Evolutionary conservation across 2,113 vertebrate species (phyloP).

Genomic region (Ciconia boyciana): DNA sequence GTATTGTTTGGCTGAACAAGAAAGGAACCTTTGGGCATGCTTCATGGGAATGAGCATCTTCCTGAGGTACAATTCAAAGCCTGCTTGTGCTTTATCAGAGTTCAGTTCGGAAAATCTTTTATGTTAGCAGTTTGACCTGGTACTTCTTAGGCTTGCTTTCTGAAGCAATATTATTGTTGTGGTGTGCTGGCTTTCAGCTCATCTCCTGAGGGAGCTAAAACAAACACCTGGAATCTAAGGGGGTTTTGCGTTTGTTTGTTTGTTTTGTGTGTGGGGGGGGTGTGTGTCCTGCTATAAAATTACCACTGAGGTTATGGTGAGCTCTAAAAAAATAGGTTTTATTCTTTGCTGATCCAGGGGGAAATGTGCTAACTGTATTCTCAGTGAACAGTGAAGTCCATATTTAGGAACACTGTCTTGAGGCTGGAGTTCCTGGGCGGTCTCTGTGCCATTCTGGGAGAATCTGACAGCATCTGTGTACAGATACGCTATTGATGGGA

Average conservation of each 20-base stretch:
- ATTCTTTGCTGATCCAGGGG: background rate
- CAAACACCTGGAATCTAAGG: background rate
- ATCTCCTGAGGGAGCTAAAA: background rate
- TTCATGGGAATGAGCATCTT: accelerated
- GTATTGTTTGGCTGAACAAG: background rate
- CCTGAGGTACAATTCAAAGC: background rate
- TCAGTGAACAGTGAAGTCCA: background rate
- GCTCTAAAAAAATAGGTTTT: background rate
- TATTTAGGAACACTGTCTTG: background rate
- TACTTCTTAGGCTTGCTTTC: background rate
- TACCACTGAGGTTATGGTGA: background rate
- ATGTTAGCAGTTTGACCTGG: background rate
- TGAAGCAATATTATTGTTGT: accelerated
- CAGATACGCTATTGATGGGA: background rate
- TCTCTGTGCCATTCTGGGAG: background rate
- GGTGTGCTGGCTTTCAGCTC: background rate
- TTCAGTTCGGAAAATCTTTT: background rate
- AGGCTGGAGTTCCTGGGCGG: background rate
- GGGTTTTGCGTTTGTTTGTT: background rate
- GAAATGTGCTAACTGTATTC: background rate
- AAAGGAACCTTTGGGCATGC: background rate
- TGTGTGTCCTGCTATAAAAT: background rate
- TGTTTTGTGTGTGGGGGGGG: background rate
- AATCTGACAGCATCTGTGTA: background rate
- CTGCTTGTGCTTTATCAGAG: background rate